Percentiles rank a stretch among this genome's conserved stretches.
Evolutionary conservation across 2,113 vertebrate genomes (phyloP).

Genomic region (Larimichthys crocea): DNA sequence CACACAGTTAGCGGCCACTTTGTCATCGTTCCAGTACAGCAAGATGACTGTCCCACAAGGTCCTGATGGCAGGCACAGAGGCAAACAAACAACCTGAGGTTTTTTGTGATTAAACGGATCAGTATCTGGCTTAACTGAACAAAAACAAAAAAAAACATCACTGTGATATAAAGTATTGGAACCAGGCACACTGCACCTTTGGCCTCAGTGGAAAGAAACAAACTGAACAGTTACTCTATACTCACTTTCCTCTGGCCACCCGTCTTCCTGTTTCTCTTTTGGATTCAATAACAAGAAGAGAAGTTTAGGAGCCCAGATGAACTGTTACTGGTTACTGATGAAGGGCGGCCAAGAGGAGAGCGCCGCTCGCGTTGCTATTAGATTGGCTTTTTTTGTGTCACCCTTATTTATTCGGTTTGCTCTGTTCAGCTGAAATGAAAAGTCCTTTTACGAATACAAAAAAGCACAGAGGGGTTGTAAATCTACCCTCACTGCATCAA

Average conservation of each 20-base stretch:
- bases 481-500: slow-evolving; percentile 9
- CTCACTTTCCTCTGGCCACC: neutral
- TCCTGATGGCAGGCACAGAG: no score
- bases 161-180: slow-evolving; percentile 18
- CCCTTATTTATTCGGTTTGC: slow-evolving; percentile 28
- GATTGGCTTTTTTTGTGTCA: slow-evolving; percentile 42
- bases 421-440: slow-evolving; percentile 44
- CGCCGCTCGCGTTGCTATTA: slow-evolving; percentile 14
- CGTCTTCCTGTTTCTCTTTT: neutral
- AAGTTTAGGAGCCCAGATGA: slow-evolving; percentile 8
- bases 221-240: neutral
- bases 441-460: slow-evolving; percentile 14
- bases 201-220: neutral
- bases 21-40: no score
- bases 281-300: neutral
- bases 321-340: neutral
- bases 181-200: neutral
- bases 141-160: no score
- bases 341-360: slow-evolving; percentile 1
- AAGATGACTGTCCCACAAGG: no score
- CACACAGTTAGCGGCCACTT: no score
- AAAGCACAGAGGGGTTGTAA: slow-evolving; percentile 19
- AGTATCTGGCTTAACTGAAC: neutral
- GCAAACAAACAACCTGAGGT: neutral
- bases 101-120: neutral